phyloP scores from a whole-genome alignment of 2,888 invertebrate species.

The Caenorhabditis parvicauda region DNA sequence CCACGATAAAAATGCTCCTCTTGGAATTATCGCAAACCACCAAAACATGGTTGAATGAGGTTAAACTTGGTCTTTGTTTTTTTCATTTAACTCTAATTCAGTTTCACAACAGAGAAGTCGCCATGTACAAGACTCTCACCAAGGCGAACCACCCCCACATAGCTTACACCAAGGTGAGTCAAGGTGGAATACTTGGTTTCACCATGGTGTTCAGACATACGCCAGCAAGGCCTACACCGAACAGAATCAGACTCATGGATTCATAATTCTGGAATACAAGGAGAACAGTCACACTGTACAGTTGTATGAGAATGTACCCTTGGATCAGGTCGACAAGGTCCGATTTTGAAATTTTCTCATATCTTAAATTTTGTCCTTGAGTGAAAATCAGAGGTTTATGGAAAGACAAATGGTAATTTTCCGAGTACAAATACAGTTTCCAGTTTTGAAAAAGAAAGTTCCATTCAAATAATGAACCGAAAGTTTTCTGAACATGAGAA shows the following conservation, averaged over 20 bases:
- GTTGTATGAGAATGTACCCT: constrained; percentile 11
- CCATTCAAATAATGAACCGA: no score
- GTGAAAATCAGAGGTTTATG: no score
- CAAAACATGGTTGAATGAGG: no score
- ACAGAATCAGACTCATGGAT: constrained; percentile 15
- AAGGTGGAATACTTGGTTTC: background rate
- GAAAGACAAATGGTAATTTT: no score
- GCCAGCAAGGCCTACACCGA: constrained; percentile 8
- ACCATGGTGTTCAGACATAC: constrained; percentile 9
- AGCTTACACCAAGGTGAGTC: constrained; percentile 14
- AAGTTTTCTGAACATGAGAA: no score
- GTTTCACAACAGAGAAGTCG: constrained; percentile 22
- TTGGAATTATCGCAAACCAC: no score
- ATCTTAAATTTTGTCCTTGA: no score
- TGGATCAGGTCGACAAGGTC: constrained; percentile 9
- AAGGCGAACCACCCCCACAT: constrained; percentile 10
- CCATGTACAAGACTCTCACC: constrained; percentile 10
- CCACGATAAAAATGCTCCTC: no score
- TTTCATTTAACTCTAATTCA: no score
- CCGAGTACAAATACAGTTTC: no score
- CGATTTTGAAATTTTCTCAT: background rate
- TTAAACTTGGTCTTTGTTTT: no score
- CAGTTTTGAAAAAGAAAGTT: no score
- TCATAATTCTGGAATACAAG: constrained; percentile 19
- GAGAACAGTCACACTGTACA: constrained; percentile 6